Base-by-base conservation (phyloP, 2,888 invertebrate genomes). In the Tetrapedia diversipes region DNA sequence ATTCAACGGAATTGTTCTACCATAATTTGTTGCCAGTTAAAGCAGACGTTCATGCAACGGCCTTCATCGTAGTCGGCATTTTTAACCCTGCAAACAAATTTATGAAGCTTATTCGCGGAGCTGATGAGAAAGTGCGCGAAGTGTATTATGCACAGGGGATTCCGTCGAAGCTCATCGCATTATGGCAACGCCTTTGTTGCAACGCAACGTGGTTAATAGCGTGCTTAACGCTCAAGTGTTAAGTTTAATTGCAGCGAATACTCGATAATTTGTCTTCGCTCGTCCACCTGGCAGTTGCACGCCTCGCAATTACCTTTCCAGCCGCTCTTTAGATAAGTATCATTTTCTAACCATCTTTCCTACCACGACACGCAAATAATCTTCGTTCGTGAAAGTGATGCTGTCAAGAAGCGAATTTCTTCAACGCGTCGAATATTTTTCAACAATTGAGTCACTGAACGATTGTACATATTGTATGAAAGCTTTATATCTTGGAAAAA, bases 221-320 rank as follows among this genome's bases (percentile, higher is more conserved):
- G 19, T 59, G 60, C 59, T 71, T 47, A 59, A 54, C 59, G 63
- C 24, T 41, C 19, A 56, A 61, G 71, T 60, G 66, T 75, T 56
- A 63, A 57, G 43, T 57, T 51, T 67, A 73, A 57, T 63, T 73
- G 45, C 61, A 49, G 16, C 56, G 56, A 43, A 37, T 67, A 67
- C 43, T 51, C 67, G 71, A 76, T 60, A 47, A 75, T 61, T 54
- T 67, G 57, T 66, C 66, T 72, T 66, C 34, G 16, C 47, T 16
- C 29, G 47, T 22, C 43, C 19, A 16, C 49, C n/a, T 24, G 43
- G 43, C 43, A 59, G 27, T 47, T 22, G 10, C 19, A 37, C 43
- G 24, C 59, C 51, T 65, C 19, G 41, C 22, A 59, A 72, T 66
- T 59, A 71, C 57, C 53, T 71, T 72, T 60, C 41, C 56, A 37